Evolutionary conservation across 2,797 vertebrate species (phyloP).

Genomic region (Myripristis murdjan): DNA sequence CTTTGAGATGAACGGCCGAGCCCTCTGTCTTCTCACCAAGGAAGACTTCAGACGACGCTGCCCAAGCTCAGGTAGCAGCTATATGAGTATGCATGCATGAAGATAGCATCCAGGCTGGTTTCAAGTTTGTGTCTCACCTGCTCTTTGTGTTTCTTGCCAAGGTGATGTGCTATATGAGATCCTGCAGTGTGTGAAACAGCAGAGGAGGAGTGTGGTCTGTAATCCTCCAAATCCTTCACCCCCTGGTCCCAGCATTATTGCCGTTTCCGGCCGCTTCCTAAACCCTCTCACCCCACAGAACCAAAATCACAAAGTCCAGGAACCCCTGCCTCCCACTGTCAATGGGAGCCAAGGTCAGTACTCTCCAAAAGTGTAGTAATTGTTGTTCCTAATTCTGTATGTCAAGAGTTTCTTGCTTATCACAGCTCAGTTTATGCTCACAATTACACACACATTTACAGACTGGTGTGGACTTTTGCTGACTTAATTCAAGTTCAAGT

Average conservation of each 20-base stretch:
- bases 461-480: not conserved
- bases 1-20: slow-evolving; percentile 95
- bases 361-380: not conserved
- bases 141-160: slow-evolving; percentile 60
- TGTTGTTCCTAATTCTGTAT: not conserved
- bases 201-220: slow-evolving; percentile 83
- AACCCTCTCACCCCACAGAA: slow-evolving; percentile 28
- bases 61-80: slow-evolving; percentile 89
- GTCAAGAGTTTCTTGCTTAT: not conserved
- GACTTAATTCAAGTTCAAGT: too few relatives aligned
- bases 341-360: slow-evolving; percentile 57
- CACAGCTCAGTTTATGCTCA: not conserved
- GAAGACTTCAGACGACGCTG: slow-evolving; percentile 93
- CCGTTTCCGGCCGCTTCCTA: slow-evolving; percentile 18
- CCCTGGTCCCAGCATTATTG: not conserved
- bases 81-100: not conserved
- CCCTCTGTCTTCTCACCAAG: slow-evolving; percentile 94
- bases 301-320: slow-evolving; percentile 42
- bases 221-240: slow-evolving; percentile 45
- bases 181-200: slow-evolving; percentile 91
- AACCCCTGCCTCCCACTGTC: slow-evolving; percentile 32
- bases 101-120: not conserved
- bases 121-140: not conserved
- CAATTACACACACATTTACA: slow-evolving; percentile 4
- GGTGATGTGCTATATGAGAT: slow-evolving; percentile 95